phyloP scores from a whole-genome alignment of 64 coral and sea anemone species.

The Porites australiensis region DNA sequence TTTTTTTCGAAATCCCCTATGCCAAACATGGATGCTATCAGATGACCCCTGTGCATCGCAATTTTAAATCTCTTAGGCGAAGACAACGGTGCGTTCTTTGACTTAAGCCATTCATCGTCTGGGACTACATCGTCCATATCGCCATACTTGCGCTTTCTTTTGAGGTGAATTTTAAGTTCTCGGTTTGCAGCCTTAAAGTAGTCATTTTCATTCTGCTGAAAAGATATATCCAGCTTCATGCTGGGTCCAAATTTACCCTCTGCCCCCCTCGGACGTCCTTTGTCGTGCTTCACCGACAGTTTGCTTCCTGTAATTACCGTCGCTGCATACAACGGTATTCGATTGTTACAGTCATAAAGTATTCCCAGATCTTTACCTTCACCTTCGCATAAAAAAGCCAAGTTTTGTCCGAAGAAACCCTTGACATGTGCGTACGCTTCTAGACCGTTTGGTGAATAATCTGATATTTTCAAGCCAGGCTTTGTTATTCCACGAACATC shows the following conservation, averaged over 20 bases:
- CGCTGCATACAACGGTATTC: slow-evolving; percentile 1
- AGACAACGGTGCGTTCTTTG: not conserved
- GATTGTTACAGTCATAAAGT: slow-evolving; percentile 31
- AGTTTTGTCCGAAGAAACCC: not conserved
- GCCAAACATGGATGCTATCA: slow-evolving; percentile 20
- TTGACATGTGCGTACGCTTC: not conserved
- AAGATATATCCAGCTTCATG: not conserved
- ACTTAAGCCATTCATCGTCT: not conserved
- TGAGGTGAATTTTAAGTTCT: not conserved
- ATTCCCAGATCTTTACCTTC: not conserved
- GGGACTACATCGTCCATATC: not conserved
- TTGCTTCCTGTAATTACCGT: not conserved
- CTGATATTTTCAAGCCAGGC: not conserved
- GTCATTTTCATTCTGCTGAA: not conserved
- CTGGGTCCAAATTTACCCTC: not conserved
- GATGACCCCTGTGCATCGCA: not conserved
- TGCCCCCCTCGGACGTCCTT: not conserved
- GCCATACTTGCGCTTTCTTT: not conserved
- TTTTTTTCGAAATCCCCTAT: not conserved
- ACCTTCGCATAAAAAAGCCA: slow-evolving; percentile 8
- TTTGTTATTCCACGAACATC: not conserved
- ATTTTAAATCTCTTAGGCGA: not conserved
- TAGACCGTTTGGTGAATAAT: not conserved
- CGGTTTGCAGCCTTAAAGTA: not conserved
- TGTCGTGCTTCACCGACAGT: not conserved